phyloP scores from a whole-genome alignment of 2,888 invertebrate species.

The Cerastis rubricosa region DNA sequence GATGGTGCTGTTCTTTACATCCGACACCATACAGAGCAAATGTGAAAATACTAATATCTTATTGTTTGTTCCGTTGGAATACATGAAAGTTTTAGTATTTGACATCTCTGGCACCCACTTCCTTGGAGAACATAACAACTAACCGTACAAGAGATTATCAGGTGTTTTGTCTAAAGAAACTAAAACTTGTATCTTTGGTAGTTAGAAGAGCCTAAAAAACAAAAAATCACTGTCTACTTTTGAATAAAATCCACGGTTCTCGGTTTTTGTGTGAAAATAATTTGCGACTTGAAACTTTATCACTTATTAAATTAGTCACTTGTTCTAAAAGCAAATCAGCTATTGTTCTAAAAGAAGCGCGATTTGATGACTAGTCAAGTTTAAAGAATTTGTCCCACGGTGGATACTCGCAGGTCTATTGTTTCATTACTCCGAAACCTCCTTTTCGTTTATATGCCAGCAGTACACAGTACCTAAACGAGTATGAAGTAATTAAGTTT shows the following conservation, averaged over 20 bases:
- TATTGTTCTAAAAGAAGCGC: constrained; percentile 13
- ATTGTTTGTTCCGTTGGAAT: constrained; percentile 8
- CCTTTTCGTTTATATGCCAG: constrained; percentile 25
- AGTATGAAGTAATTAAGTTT: constrained; percentile 63
- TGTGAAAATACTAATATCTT: constrained; percentile 18
- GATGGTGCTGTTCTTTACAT: too few species aligned
- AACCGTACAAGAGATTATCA: background rate
- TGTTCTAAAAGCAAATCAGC: background rate
- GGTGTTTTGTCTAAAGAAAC: background rate
- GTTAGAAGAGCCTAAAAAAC: background rate
- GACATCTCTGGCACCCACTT: background rate
- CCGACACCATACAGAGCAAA: too few species aligned
- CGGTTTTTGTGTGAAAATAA: background rate
- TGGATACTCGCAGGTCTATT: constrained; percentile 28
- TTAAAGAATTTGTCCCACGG: constrained; percentile 38
- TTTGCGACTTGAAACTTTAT: constrained; percentile 4
- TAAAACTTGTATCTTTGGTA: background rate
- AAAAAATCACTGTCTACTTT: background rate
- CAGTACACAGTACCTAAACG: constrained; percentile 43
- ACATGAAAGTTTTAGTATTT: constrained; percentile 14
- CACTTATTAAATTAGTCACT: background rate
- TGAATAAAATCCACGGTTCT: background rate
- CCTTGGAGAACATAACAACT: background rate
- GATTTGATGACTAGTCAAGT: constrained; percentile 8
- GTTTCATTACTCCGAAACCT: constrained; percentile 39